These are phyloP conservation scores for Nephrotoma guestfalica DNA, from an alignment of 2,888 invertebrate genomes.

Conservation along the genomic window DNA sequence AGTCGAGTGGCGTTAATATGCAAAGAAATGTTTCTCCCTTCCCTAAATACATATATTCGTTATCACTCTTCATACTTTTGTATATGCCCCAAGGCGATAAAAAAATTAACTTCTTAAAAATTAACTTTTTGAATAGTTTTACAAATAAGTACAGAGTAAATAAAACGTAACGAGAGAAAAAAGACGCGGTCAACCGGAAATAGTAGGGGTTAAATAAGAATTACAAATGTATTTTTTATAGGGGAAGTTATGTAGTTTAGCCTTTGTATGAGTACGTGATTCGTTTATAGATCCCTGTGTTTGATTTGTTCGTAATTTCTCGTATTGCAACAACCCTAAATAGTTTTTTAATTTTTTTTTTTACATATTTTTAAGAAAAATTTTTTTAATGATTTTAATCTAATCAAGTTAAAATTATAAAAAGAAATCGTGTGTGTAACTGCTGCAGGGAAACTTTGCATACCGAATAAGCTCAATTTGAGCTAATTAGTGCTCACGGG, in stretches of 20 bases:
- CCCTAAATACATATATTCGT: neutral
- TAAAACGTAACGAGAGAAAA: neutral
- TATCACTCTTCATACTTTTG: neutral
- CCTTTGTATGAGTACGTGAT: neutral
- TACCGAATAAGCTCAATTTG: too few relatives aligned
- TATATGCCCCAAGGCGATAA: neutral
- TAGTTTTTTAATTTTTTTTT: neutral
- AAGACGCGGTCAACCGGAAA: constrained; percentile 3
- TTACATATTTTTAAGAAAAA: neutral
- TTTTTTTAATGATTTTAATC: neutral
- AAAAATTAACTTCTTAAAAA: neutral
- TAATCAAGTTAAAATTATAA: neutral
- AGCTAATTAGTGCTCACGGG: too few relatives aligned
- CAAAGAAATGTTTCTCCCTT: neutral
- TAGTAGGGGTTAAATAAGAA: constrained; percentile 3
- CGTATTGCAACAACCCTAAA: neutral
- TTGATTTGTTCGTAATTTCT: neutral
- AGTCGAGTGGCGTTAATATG: neutral
- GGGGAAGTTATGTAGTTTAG: neutral
- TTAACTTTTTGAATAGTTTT: neutral
- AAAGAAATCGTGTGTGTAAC: too few relatives aligned
- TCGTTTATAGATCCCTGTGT: neutral
- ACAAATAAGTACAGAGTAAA: neutral
- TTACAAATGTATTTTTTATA: neutral
- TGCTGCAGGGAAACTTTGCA: too few relatives aligned